Base-by-base conservation (phyloP, 2,888 invertebrate genomes). In the Latrodectus elegans region DNA sequence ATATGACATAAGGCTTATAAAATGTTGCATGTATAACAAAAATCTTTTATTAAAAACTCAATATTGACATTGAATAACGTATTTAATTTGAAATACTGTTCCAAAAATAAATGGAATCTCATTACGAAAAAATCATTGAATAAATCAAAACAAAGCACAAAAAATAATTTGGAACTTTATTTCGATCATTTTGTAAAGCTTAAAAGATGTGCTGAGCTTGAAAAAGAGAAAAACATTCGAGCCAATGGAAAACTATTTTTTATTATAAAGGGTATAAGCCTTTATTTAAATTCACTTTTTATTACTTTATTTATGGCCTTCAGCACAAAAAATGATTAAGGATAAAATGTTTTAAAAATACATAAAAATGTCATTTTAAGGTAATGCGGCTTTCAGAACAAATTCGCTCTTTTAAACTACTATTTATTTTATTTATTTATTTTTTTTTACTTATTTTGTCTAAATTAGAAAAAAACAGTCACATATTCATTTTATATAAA, bases 261-360 rank as follows among this genome's bases (percentile, higher is more conserved):
- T 70, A 70, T 17, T 78, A 70, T 70, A 55, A 78, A 51, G 17
- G 70, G 55, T 67, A 77, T 67, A 51, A 52, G 68, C 68, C 77
- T 52, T 51, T 67, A 77, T 65, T 53, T 53, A 51, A 51, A 38
- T 72, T 71, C 60, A 64, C 55, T 75, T 65, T 80, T 60, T 64
- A 80, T 70, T 80, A 80, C 64, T 80, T 72, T 26, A n/a, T 70
- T 67, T 60, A 78, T 71, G 55, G 70, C 78, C 80, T 71, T 72
- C 14, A 72, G 72, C 80, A 72, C 38, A 72, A 15, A 64, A 80
- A 80, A 72, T 80, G 80, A 80, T 80, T 80, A 80, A 64, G 72
- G 72, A 80, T 26, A 55, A 52, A 77, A 68, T 67, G 52, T 14
- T 38, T 38, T 38, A 38, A 38, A n/a, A 38, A 38, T 38, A 38